Percentiles rank a stretch among this genome's conserved stretches.
Evolutionary conservation across 2,888 invertebrate species (phyloP).

Genomic region (Euclidia mi): DNA sequence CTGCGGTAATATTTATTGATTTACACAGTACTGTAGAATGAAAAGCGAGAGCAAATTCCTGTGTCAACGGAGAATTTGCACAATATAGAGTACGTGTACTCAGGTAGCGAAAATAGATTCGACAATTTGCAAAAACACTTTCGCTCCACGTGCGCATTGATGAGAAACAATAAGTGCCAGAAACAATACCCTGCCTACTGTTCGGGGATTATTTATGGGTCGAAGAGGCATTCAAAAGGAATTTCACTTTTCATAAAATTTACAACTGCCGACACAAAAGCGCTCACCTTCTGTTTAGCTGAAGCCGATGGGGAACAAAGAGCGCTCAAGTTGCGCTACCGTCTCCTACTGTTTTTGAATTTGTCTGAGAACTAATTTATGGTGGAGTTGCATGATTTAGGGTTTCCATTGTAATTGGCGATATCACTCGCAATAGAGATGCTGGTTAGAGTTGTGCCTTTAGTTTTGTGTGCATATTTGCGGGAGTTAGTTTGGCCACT

Average conservation of each 20-base stretch:
- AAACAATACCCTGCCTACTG: slow-evolving; percentile 87
- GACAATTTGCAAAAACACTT: slow-evolving; percentile 82
- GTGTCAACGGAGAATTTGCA: slow-evolving; percentile 62
- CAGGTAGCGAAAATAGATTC: slow-evolving; percentile 76
- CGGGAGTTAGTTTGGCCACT: slow-evolving; percentile 60
- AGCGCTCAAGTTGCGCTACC: slow-evolving; percentile 86
- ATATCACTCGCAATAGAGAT: slow-evolving; percentile 75
- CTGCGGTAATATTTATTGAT: slow-evolving; percentile 35
- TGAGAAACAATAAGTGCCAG: slow-evolving; percentile 86
- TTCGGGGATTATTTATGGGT: slow-evolving; percentile 87
- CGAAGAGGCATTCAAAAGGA: slow-evolving; percentile 88
- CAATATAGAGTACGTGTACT: slow-evolving; percentile 61
- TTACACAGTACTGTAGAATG: slow-evolving; percentile 24
- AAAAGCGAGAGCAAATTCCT: slow-evolving; percentile 64
- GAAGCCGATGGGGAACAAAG: slow-evolving; percentile 86
- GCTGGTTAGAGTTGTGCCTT: slow-evolving; percentile 67
- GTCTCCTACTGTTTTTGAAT: slow-evolving; percentile 89
- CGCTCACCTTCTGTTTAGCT: slow-evolving; percentile 89
- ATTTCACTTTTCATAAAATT: slow-evolving; percentile 90
- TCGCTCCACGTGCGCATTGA: slow-evolving; percentile 82
- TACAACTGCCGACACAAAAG: slow-evolving; percentile 87
- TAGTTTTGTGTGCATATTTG: slow-evolving; percentile 75
- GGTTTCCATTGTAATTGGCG: slow-evolving; percentile 84
- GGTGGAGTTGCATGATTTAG: slow-evolving; percentile 81
- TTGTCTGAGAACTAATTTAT: slow-evolving; percentile 87